These are phyloP conservation scores for Metaphire vulgaris DNA, from an alignment of 1,140 invertebrate species.

Conservation along the genomic window DNA sequence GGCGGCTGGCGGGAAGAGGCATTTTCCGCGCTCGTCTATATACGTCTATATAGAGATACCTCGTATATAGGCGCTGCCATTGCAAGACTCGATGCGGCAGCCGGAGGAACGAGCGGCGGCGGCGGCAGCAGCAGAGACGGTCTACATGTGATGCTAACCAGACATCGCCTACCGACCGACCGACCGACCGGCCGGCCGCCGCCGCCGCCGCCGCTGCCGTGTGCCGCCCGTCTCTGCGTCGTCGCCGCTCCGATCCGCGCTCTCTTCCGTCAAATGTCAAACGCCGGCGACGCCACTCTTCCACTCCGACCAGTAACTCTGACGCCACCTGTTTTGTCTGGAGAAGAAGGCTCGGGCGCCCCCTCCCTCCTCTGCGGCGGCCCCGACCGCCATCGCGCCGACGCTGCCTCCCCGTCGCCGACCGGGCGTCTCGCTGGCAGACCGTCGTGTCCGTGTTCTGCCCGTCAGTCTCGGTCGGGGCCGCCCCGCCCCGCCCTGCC, in stretches of 20 bases:
- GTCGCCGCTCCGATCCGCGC: no score
- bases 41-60: no score
- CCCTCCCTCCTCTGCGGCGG: neutral
- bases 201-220: no score
- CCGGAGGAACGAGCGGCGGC: neutral
- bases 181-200: no score
- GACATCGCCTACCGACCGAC: neutral
- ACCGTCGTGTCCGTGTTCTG: no score
- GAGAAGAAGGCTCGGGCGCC: no score
- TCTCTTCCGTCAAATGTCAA: slow-evolving; percentile 2
- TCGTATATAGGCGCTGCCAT: neutral
- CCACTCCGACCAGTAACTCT: neutral
- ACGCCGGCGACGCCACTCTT: neutral
- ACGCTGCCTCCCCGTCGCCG: neutral
- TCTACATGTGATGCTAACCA: slow-evolving; percentile 2
- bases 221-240: no score
- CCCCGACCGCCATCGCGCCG: no score
- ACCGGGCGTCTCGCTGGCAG: neutral
- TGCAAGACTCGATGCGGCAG: neutral
- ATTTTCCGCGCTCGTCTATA: no score
- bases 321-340: slow-evolving; percentile 1
- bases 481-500: no score
- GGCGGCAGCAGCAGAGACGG: neutral
- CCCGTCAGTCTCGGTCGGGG: no score
- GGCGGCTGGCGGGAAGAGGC: neutral